phyloP scores from a whole-genome alignment of 1,140 invertebrate genomes.

The Platyura marginata region DNA sequence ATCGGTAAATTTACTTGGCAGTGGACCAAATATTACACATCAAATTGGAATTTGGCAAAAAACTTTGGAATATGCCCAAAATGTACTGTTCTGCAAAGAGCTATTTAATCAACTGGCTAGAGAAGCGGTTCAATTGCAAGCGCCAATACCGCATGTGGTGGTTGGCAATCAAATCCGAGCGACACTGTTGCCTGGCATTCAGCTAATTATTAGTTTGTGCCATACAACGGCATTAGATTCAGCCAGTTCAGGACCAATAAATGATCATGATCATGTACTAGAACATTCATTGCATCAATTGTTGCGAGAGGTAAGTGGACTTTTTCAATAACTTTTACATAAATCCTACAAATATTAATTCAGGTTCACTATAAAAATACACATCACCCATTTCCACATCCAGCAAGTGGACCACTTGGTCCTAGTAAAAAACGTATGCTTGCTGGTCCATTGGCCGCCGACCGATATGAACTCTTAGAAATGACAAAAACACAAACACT shows the following conservation, averaged over 20 bases:
- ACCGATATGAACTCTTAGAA: constrained; percentile 67
- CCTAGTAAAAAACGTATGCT: constrained; percentile 74
- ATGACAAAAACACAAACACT: constrained; percentile 78
- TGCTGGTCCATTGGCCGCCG: constrained; percentile 76
- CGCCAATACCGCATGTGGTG: constrained; percentile 88
- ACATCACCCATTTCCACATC: constrained; percentile 86
- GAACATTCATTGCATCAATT: constrained; percentile 93
- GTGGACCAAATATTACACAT: constrained; percentile 41
- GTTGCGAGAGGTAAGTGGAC: constrained; percentile 57
- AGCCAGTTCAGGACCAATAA: constrained; percentile 41
- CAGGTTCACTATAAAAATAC: constrained; percentile 85
- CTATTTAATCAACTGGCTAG: constrained; percentile 85
- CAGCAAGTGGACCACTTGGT: constrained; percentile 77
- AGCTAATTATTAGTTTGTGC: constrained; percentile 60
- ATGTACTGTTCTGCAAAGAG: constrained; percentile 95
- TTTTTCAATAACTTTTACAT: too few species aligned
- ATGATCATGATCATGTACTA: constrained; percentile 84
- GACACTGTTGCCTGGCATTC: constrained; percentile 83
- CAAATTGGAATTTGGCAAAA: constrained; percentile 74
- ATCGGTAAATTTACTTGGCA: constrained; percentile 49
- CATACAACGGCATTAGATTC: constrained; percentile 51
- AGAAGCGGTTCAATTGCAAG: constrained; percentile 83
- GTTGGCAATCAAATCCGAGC: constrained; percentile 94
- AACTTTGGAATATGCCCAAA: constrained; percentile 88
- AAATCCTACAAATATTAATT: not conserved